A percentile compares a stretch with the other conserved stretches of the same genome.
phyloP scores from a whole-genome alignment of 1,140 invertebrate species.

The Bombus breviceps region DNA sequence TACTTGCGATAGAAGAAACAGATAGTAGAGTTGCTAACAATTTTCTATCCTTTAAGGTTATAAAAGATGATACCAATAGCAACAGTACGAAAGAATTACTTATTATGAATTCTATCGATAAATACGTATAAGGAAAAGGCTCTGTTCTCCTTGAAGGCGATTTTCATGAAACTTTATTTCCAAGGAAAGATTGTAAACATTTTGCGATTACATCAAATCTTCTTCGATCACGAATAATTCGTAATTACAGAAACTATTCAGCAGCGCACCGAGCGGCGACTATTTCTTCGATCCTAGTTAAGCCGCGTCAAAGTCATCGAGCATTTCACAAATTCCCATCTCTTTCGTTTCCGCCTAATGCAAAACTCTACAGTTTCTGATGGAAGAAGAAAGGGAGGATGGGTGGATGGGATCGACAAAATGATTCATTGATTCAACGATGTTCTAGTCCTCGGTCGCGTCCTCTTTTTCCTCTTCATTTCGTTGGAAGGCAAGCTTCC shows the following conservation, averaged over 20 bases:
- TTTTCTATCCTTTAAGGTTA: too few relatives aligned
- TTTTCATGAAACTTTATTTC: too few relatives aligned
- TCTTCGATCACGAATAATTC: neutral
- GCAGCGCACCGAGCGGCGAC: neutral
- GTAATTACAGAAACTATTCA: neutral
- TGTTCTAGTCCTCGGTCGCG: conserved; percentile 9
- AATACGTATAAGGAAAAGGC: too few relatives aligned
- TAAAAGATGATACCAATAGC: too few relatives aligned
- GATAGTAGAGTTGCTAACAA: too few relatives aligned
- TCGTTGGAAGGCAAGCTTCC: neutral
- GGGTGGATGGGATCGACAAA: conserved; percentile 17
- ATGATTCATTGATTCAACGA: conserved; percentile 29
- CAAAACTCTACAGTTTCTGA: neutral
- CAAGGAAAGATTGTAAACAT: too few relatives aligned
- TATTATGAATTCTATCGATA: too few relatives aligned
- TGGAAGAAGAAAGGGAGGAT: neutral
- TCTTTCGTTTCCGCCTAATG: neutral
- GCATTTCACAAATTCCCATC: neutral
- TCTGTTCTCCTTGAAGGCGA: too few relatives aligned
- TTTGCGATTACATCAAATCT: neutral
- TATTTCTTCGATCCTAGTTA: neutral
- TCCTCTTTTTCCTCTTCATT: conserved; percentile 4
- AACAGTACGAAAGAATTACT: too few relatives aligned
- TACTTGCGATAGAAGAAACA: too few relatives aligned
- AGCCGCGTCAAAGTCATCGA: conserved; percentile 16